phyloP scores from a whole-genome alignment of 2,888 invertebrate genomes.

The Lumbricus terrestris region DNA sequence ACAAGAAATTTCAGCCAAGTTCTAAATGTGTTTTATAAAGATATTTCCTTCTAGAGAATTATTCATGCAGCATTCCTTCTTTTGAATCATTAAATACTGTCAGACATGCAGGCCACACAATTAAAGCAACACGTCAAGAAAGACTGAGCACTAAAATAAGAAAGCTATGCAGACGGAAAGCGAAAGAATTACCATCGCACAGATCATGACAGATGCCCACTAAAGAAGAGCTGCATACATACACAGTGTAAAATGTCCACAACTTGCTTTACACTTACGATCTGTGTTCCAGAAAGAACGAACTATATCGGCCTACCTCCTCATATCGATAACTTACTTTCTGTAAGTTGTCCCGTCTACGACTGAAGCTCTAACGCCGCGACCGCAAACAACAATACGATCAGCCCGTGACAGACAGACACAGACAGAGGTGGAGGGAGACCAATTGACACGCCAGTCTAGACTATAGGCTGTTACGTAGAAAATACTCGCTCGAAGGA shows the following conservation, averaged over 20 bases:
- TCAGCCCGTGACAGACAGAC: slow-evolving; percentile 3
- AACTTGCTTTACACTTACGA: not conserved
- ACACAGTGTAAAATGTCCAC: not conserved
- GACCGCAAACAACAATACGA: not conserved
- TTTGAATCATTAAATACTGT: not conserved
- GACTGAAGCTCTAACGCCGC: not conserved
- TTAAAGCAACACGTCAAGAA: not conserved
- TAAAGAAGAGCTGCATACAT: not conserved
- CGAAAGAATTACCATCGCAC: not conserved
- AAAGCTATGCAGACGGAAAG: not conserved
- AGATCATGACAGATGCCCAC: too few relatives aligned
- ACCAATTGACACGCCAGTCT: not conserved
- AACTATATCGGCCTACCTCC: too few relatives aligned
- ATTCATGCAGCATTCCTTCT: not conserved
- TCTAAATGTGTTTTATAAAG: not conserved
- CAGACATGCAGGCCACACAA: not conserved
- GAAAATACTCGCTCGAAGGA: not conserved
- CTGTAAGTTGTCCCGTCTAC: not conserved
- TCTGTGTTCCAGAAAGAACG: not conserved
- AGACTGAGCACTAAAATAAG: too few relatives aligned
- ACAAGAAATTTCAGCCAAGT: not conserved
- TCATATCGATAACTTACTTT: not conserved
- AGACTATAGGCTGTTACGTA: not conserved
- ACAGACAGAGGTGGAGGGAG: not conserved
- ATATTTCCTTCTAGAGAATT: not conserved